Evolutionary conservation across 2,797 vertebrate species (phyloP), one percentile per base, ranked within the genome.

Genomic region (Mormyrops boulengeri): DNA sequence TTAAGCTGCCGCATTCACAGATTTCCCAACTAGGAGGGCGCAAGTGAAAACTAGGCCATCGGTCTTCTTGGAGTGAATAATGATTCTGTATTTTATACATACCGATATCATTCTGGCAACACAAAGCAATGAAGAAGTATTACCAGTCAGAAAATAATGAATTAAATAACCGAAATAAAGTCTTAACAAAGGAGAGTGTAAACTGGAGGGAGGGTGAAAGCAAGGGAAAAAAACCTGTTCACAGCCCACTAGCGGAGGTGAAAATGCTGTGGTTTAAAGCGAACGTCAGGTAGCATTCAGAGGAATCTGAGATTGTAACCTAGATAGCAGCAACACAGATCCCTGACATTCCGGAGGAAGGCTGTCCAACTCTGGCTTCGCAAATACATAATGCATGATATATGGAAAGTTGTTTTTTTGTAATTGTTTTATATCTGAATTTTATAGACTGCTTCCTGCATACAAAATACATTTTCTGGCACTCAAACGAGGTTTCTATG

Each of bases 201-300:
- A 85, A 52, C n/a, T 85, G 82, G 11, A 82, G 77, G 47, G 82
- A 85, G n/a, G 82, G 82, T 52, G 49, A 47, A 26, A 85, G 82
- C 3, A 85, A 52, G n/a, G 44, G 17, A 11, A 50, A 44, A 12
- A 52, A 52, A 85, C 11, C 82, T 85, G 82, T 47, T 85, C n/a
- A 12, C 44, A 49, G 44, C n/a, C 82, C 44, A 52, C 47, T 4
- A 38, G 52, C 55, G 52, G 30, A 87, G 50, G 22, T 53, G 85
- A 57, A 38, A 41, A 55, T 17, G 14, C 12, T 57, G 50, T 60
- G n/a, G 12, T 57, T 55, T 87, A 52, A n/a, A 38, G 86, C 2
- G 34, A 60, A 57, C 19, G 26, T 60, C 86, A 57, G 52, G 53
- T 41, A 22, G 12, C 26, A 60, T 44, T 57, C 30, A 52, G 30